Evolutionary conservation across 2,113 vertebrate species (phyloP).

Genomic region (Lophura nycthemera): DNA sequence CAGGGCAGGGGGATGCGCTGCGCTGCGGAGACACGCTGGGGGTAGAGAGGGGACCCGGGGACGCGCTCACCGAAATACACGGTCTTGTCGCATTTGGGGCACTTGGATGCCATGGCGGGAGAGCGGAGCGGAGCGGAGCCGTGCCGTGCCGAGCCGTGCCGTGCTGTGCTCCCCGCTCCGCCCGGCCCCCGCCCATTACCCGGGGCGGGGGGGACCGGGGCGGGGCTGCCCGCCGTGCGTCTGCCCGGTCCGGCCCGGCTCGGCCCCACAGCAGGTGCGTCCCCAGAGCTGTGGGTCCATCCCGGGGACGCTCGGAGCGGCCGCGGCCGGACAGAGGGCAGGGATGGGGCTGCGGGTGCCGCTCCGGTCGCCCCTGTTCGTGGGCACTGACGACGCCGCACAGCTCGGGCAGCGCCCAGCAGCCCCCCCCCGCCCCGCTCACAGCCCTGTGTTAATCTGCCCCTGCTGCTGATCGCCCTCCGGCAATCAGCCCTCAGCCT

Average conservation of each 20-base stretch:
- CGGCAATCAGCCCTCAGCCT: no score
- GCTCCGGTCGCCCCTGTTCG: no score
- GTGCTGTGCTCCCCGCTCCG: constrained; percentile 21
- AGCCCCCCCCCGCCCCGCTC: no score
- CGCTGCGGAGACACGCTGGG: neutral
- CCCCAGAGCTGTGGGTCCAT: no score
- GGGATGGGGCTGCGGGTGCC: no score
- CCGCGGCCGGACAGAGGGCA: no score
- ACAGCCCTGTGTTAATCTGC: no score
- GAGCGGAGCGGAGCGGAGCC: neutral
- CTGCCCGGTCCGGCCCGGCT: neutral
- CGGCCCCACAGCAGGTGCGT: neutral
- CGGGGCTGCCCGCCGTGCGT: constrained; percentile 23
- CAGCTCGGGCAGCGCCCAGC: no score
- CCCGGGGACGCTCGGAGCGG: no score
- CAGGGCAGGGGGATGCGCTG: neutral
- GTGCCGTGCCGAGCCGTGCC: neutral
- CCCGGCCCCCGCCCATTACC: constrained; percentile 48
- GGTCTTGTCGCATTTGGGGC: constrained; percentile 94
- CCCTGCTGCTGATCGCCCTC: no score
- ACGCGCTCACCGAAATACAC: constrained; percentile 92
- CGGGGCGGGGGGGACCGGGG: neutral
- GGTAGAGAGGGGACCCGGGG: neutral
- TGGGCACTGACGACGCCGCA: no score
- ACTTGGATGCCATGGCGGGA: constrained; percentile 89